Base-by-base conservation (phyloP, 2,888 invertebrate species). In the Eudemis profundana region DNA sequence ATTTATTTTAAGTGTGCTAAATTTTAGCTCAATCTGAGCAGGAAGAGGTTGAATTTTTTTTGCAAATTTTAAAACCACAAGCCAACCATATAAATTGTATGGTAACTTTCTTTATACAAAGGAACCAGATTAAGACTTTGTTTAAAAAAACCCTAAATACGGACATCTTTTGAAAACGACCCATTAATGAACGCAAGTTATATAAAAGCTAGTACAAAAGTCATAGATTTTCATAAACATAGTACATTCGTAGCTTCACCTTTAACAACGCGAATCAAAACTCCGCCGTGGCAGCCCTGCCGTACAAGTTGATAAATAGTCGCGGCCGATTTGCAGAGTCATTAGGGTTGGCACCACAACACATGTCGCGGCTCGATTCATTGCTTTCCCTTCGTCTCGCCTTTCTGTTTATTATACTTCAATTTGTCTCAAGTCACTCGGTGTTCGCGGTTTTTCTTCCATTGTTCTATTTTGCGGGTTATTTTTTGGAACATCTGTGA, bases 301-400 rank as follows among this genome's bases (percentile, higher is more conserved):
- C 14, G 21, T 50, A 54, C 65, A 27, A 51, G 66, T 68, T 68
- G 68, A 68, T 62, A 66, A 68, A 68, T 68, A 61, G 68, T 59
- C 68, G 61, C 59, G 57, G 54, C 2, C 66, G 66, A 68, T 66
- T 68, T 65, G 68, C 68, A 62, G 53, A 59, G 66, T 68, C 68
- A 68, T 68, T 68, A 68, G 68, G 68, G 68, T 23, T 68, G 65
- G 44, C 68, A 56, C 60, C 57, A 62, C 68, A 66, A 68, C 68
- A 68, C 66, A 67, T 62, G 60, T 68, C 61, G 54, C 61, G 21
- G 36, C 51, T 44, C 65, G 68, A 65, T 65, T 65, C 65, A 65
- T 65, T 53, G 60, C 60, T 44, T 65, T 57, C 33, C 44, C 50
- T 33, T 19, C 56, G 27, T 29, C 57, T 57, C 64, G 57, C 64